A percentile compares a stretch with the other conserved stretches of the same genome.
phyloP scores from a whole-genome alignment of 1,140 invertebrate species.

The Colletes latitarsis region DNA sequence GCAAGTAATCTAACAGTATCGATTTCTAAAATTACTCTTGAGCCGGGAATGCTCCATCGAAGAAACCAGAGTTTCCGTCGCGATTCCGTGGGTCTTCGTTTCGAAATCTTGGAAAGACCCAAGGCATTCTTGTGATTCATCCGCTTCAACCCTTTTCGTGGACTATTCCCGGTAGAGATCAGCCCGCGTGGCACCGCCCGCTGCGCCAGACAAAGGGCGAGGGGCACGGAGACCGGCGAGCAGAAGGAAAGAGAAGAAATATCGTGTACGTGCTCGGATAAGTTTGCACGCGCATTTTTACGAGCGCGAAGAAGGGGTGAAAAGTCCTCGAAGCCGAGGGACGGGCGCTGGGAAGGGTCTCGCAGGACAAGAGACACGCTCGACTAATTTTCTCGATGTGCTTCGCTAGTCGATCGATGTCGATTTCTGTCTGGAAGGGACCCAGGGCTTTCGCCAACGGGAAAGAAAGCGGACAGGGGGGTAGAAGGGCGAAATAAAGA shows the following conservation, averaged over 20 bases:
- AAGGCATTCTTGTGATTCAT: slow-evolving; percentile 46
- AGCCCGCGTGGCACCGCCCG: slow-evolving; percentile 1
- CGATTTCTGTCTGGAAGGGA: slow-evolving; percentile 50
- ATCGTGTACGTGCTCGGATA: slow-evolving; percentile 54
- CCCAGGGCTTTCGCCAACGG: slow-evolving; percentile 1
- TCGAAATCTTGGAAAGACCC: background rate
- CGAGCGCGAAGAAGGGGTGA: slow-evolving; percentile 33
- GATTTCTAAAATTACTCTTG: too few relatives aligned
- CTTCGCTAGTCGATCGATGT: slow-evolving; percentile 51
- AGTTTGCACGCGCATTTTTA: slow-evolving; percentile 59
- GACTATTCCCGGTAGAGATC: slow-evolving; percentile 33
- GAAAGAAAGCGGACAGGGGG: background rate
- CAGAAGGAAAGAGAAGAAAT: background rate
- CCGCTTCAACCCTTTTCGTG: slow-evolving; percentile 32
- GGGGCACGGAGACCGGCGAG: too few relatives aligned
- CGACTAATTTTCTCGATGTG: slow-evolving; percentile 61
- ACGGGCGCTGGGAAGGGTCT: slow-evolving; percentile 22
- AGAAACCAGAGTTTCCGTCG: too few relatives aligned
- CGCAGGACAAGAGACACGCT: slow-evolving; percentile 53
- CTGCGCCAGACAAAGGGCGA: slow-evolving; percentile 26
- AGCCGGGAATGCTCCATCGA: too few relatives aligned
- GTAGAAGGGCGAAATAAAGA: slow-evolving; percentile 3
- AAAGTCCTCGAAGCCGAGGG: slow-evolving; percentile 20
- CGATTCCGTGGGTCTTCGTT: too few relatives aligned
- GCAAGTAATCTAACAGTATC: too few relatives aligned